Evolutionary conservation across 2,888 invertebrate genomes (phyloP).

Genomic region (Dorcus hopei): DNA sequence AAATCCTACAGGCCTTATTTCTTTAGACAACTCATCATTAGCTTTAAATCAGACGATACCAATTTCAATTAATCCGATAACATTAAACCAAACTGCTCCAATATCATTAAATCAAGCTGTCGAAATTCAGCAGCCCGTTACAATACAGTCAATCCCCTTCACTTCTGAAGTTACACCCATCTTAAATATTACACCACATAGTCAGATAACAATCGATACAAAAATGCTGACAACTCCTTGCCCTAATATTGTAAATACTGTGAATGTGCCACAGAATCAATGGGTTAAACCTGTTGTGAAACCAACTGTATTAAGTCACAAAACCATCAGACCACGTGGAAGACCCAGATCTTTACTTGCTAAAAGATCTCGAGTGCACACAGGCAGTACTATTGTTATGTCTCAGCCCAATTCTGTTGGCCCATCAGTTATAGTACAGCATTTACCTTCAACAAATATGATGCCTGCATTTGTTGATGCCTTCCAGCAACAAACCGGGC

Average conservation of each 20-base stretch:
- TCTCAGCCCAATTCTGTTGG: conserved; percentile 35
- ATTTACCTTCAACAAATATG: conserved; percentile 51
- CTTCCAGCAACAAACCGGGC: conserved; percentile 66
- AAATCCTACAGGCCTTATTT: conserved; percentile 23
- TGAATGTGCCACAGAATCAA: conserved; percentile 37
- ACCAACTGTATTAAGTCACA: conserved; percentile 35
- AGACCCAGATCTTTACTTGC: conserved; percentile 34
- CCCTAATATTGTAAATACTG: conserved; percentile 31
- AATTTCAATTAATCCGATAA: conserved; percentile 21
- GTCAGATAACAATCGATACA: conserved; percentile 39
- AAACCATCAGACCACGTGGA: conserved; percentile 31
- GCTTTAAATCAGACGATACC: conserved; percentile 18
- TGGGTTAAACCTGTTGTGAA: conserved; percentile 39
- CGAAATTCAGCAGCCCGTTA: conserved; percentile 39
- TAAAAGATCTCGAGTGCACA: conserved; percentile 23
- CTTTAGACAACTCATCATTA: conserved; percentile 21
- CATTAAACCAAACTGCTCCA: conserved; percentile 31
- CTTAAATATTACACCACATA: conserved; percentile 38
- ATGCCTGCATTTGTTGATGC: conserved; percentile 66
- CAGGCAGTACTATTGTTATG: conserved; percentile 26
- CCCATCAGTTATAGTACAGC: conserved; percentile 70
- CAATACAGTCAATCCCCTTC: conserved; percentile 40
- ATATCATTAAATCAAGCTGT: conserved; percentile 30
- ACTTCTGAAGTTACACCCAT: conserved; percentile 35
- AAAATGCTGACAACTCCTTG: conserved; percentile 34